Conservation (phyloP, 1,140 invertebrate genomes). For the Bombus affinis region DNA sequence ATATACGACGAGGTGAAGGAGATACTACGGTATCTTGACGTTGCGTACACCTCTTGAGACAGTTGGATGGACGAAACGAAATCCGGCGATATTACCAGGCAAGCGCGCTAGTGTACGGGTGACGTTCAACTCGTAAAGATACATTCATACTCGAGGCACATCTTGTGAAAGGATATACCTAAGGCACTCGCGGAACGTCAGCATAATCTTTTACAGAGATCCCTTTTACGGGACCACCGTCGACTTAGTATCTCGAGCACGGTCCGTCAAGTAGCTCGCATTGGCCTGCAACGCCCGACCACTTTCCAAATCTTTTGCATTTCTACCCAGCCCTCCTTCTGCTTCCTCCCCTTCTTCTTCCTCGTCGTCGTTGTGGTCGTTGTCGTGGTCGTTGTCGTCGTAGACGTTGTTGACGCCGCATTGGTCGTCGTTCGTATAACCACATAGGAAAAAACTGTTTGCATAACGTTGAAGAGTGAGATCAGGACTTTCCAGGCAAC, state of each 20-base stretch:
- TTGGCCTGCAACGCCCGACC: not conserved
- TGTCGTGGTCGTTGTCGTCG: not conserved
- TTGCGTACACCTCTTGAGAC: conserved; percentile 37
- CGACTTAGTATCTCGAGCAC: conserved; percentile 57
- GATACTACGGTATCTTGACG: conserved; percentile 29
- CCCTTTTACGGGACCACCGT: conserved; percentile 56
- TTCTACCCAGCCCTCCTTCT: not conserved
- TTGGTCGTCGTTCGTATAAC: not conserved
- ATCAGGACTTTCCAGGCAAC: not conserved
- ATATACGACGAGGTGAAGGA: conserved; percentile 7
- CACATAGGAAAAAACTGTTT: not conserved
- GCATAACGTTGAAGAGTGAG: not conserved
- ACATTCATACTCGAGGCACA: conserved; percentile 57
- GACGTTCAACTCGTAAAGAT: conserved; percentile 65
- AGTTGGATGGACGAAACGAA: conserved; percentile 43
- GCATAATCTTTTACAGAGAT: conserved; percentile 64
- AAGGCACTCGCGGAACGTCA: conserved; percentile 50
- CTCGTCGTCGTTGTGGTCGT: no score
- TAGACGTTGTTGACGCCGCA: not conserved
- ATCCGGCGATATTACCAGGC: conserved; percentile 44
- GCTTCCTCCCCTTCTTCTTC: not conserved
- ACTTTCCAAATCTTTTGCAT: conserved; percentile 32
- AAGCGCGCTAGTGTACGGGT: conserved; percentile 1
- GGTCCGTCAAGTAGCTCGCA: conserved; percentile 43
- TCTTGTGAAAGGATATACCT: conserved; percentile 53